Conservation (phyloP, 2,888 invertebrate genomes). For the Lasius fuliginosus region DNA sequence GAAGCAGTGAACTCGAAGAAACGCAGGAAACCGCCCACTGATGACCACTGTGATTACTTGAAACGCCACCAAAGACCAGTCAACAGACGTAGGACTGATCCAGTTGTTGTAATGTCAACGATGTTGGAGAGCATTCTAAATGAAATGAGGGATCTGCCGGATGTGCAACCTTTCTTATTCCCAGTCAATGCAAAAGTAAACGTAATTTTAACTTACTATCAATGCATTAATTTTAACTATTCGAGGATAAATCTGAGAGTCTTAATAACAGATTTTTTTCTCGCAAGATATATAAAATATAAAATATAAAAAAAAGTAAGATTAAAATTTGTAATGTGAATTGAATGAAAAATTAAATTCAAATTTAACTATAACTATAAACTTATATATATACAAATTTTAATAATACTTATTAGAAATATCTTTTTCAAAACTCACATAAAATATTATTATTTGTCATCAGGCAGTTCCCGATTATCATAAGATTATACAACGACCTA, state of each 20-base stretch:
- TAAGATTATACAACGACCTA: conserved; percentile 95
- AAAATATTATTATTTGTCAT: conserved; percentile 20
- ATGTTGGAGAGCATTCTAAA: conserved; percentile 96
- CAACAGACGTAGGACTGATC: conserved; percentile 97
- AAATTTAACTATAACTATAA: background rate
- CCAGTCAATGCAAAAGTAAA: conserved; percentile 96
- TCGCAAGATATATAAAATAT: background rate
- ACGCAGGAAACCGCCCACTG: conserved; percentile 89
- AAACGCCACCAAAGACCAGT: conserved; percentile 94
- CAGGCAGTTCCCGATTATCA: conserved; percentile 97
- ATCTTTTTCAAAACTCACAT: background rate
- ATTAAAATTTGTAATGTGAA: background rate
- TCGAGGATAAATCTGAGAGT: background rate
- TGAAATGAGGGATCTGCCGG: conserved; percentile 96
- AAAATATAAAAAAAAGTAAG: background rate
- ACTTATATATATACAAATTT: conserved; percentile 15
- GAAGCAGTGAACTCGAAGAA: conserved; percentile 90
- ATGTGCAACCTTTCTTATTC: conserved; percentile 96
- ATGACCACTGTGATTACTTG: conserved; percentile 95
- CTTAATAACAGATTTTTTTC: background rate
- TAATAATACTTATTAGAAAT: background rate
- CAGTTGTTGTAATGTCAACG: conserved; percentile 97
- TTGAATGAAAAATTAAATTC: background rate
- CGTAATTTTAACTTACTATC: conserved; percentile 9
- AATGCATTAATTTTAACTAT: background rate